Conservation (phyloP, 2,797 vertebrate species). For the Pangasius djambal region DNA sequence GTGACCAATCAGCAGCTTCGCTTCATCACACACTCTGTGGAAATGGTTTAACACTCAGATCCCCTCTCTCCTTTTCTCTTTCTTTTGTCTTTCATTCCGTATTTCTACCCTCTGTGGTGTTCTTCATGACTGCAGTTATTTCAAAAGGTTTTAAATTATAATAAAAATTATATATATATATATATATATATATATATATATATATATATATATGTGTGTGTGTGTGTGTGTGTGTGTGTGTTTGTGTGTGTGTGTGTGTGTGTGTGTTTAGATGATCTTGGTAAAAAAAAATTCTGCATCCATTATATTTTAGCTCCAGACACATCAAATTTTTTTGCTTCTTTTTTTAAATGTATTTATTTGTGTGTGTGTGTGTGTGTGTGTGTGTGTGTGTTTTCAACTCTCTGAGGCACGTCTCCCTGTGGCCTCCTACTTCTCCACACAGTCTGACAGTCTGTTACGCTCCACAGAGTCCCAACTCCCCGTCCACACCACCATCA, state of each 20-base stretch:
- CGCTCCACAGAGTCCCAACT: slow-evolving; percentile 1
- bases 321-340: neutral
- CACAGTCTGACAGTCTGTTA: slow-evolving; percentile 8
- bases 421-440: neutral
- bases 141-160: neutral
- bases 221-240: no score
- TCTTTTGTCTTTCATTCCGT: neutral
- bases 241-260: no score
- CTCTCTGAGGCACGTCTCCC: neutral
- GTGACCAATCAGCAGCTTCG: neutral
- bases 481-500: neutral
- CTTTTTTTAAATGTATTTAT: no score
- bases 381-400: neutral
- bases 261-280: no score
- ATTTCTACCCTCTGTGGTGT: neutral
- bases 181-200: no score
- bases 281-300: neutral
- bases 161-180: no score
- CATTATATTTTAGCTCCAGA: neutral
- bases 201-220: no score
- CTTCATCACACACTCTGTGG: neutral
- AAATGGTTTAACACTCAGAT: neutral
- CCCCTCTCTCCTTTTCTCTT: neutral
- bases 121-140: neutral
- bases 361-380: neutral